Evolutionary conservation across 2,113 vertebrate species (phyloP), one percentile per base, ranked within the genome.

Genomic region (Nasalis larvatus): DNA sequence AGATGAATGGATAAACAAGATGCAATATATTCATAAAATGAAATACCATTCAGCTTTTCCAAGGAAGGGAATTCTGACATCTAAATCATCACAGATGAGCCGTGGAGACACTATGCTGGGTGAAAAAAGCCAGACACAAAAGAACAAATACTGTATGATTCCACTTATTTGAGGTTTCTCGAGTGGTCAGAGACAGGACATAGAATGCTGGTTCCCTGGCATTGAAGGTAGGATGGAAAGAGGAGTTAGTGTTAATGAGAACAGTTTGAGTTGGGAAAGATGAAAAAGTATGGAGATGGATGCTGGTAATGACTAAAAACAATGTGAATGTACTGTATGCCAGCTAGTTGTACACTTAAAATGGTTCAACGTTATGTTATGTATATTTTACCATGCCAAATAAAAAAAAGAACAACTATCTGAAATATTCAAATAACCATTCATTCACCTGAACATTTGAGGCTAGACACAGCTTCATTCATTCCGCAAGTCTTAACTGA

Each of bases 151-250:
- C 0, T 17, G 2, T 5, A 45, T 6, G 47, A 69, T 1, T 16
- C 40, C 8, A 52, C 40, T 27, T 27, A 8, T 0, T 8, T 9
- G 47, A 58, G 49, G 35, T 40, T 83, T 82, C 45, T 0, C 60
- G 16, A 27, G 47, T 0, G 27, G 58, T 18, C 90, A 54, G 18
- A 82, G 42, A 91, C 25, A 25, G 60, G 25, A 52, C 32, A 25
- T 4, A 54, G 52, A 42, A 58, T 0, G 13, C 21, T 4, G 16
- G 32, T 0, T 20, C 32, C 49, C 21, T 27, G 21, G n/a, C n/a
- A 10, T 11, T 32, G 32, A 49, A 23, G 37, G 35, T 12, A 58
- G 54, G 49, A 21, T 4, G 7, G 42, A 81, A 66, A 0, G 7
- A 23, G 40, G 37, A 27, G 25, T 37, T 37, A 25, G 21, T 32